These are phyloP conservation scores for Pithys albifrons DNA, from an alignment of 2,113 vertebrate species.

Conservation along the genomic window DNA sequence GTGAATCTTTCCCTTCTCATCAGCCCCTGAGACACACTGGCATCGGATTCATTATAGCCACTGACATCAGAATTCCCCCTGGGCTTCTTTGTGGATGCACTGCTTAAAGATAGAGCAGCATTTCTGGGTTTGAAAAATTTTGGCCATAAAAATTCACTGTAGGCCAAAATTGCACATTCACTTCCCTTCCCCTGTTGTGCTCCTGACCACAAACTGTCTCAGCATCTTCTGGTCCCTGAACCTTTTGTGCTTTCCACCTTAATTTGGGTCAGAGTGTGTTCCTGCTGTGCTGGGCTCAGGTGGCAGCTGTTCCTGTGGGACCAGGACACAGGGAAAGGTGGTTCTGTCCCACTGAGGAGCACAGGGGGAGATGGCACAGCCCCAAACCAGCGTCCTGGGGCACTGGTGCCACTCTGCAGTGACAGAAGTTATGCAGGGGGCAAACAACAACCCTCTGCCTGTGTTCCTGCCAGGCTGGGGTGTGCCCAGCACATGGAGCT, in stretches of 20 bases:
- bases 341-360: accelerated
- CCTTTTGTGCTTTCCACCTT: neutral
- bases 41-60: neutral
- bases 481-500: neutral
- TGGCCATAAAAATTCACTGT: neutral
- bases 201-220: neutral
- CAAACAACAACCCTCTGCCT: neutral
- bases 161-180: neutral
- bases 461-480: neutral
- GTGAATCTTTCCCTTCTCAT: conserved; percentile 40
- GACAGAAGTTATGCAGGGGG: accelerated
- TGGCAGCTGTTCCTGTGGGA: neutral
- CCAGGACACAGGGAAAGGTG: accelerated
- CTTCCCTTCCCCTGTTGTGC: neutral
- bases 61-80: neutral
- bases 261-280: neutral
- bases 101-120: neutral
- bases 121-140: neutral
- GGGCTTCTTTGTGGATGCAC: neutral
- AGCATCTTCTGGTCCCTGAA: neutral
- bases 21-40: conserved; percentile 41
- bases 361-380: neutral
- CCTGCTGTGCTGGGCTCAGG: neutral
- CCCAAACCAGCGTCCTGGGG: neutral
- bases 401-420: neutral